phyloP scores from a whole-genome alignment of 2,888 invertebrate species.

The Erebia aethiops region DNA sequence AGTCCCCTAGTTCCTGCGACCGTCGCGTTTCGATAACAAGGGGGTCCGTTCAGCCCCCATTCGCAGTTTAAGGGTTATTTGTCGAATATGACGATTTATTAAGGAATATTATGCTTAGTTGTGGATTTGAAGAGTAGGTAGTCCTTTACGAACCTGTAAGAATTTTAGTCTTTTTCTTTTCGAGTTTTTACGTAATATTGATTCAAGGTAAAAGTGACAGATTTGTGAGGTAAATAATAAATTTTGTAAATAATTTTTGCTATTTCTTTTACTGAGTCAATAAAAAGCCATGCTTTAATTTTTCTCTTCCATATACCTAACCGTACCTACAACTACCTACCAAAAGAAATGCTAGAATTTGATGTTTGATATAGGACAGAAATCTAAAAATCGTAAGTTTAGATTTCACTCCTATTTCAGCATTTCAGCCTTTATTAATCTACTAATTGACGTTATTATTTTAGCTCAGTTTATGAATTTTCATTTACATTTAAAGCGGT shows the following conservation, averaged over 20 bases:
- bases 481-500: neutral
- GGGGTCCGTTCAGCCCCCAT: slow-evolving; percentile 59
- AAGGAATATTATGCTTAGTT: slow-evolving; percentile 1
- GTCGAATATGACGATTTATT: slow-evolving; percentile 27
- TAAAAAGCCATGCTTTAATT: too few species aligned
- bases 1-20: slow-evolving; percentile 66
- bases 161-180: neutral
- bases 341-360: too few species aligned
- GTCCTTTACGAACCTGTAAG: neutral
- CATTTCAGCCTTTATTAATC: too few species aligned
- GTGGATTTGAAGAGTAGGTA: neutral
- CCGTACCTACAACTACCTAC: too few species aligned
- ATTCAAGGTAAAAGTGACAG: neutral
- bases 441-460: too few species aligned
- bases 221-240: too few species aligned
- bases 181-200: neutral
- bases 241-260: too few species aligned
- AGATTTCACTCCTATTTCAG: too few species aligned
- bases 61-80: slow-evolving; percentile 53
- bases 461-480: neutral
- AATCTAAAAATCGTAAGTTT: too few species aligned
- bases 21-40: slow-evolving; percentile 59
- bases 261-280: too few species aligned
- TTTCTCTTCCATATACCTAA: too few species aligned
- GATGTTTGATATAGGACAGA: too few species aligned